A percentile compares a stretch with the other conserved stretches of the same genome.
phyloP scores from a whole-genome alignment of 2,888 invertebrate genomes.

The Caenorhabditis zanzibari region DNA sequence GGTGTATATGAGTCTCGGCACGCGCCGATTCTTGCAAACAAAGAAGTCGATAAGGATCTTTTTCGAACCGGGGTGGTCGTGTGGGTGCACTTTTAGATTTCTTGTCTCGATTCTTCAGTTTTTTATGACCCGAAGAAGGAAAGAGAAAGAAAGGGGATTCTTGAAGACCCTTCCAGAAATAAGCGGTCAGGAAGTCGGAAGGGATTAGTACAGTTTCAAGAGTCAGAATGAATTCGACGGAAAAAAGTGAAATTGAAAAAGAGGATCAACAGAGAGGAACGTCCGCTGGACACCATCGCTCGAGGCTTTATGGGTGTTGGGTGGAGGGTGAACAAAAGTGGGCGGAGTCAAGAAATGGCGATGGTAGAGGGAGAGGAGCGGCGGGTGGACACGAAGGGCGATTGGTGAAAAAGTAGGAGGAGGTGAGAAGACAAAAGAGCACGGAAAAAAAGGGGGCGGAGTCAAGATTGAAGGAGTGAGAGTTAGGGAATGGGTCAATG shows the following conservation, averaged over 20 bases:
- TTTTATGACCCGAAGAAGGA: slow-evolving; percentile 34
- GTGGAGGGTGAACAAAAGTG: slow-evolving; percentile 40
- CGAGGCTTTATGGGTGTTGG: slow-evolving; percentile 43
- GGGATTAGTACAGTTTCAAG: slow-evolving; percentile 35
- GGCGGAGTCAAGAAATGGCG: slow-evolving; percentile 44
- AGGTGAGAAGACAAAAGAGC: slow-evolving; percentile 25
- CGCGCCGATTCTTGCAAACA: slow-evolving; percentile 55
- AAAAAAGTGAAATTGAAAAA: slow-evolving; percentile 26
- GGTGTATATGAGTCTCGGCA: slow-evolving; percentile 56
- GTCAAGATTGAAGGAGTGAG: slow-evolving; percentile 22
- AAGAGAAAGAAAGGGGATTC: slow-evolving; percentile 1
- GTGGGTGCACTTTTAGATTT: slow-evolving; percentile 46
- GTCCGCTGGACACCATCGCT: slow-evolving; percentile 14
- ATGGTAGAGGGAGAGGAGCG: slow-evolving; percentile 29
- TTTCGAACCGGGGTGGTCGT: slow-evolving; percentile 32
- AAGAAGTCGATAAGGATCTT: slow-evolving; percentile 56
- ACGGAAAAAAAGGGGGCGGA: slow-evolving; percentile 41
- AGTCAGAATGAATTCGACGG: neutral
- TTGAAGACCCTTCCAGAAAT: slow-evolving; percentile 5
- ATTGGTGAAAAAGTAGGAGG: slow-evolving; percentile 41
- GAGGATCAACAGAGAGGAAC: slow-evolving; percentile 38
- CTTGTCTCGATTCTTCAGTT: slow-evolving; percentile 33
- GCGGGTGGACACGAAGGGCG: slow-evolving; percentile 20
- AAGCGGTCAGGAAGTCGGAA: slow-evolving; percentile 10
- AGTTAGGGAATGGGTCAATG: slow-evolving; percentile 40